Conservation (phyloP, 2,888 invertebrate species). For the Lathronympha strigana region DNA sequence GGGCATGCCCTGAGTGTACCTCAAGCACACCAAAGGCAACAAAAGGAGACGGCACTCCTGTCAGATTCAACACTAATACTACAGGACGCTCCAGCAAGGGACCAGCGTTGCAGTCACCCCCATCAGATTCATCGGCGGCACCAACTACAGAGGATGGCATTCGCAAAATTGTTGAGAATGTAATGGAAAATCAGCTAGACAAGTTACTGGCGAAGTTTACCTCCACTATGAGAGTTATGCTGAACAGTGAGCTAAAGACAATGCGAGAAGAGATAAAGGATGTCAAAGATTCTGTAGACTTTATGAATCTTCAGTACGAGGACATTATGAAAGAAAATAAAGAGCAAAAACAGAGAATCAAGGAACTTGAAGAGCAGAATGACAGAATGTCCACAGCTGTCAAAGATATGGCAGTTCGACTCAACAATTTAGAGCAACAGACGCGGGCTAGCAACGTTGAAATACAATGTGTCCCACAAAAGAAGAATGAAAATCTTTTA, state of each 20-base stretch:
- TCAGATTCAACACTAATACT: background rate
- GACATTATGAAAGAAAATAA: background rate
- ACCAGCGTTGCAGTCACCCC: background rate
- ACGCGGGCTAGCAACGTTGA: background rate
- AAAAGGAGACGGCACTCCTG: background rate
- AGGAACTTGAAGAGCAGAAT: background rate
- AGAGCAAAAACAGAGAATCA: background rate
- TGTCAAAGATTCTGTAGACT: background rate
- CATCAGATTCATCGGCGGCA: background rate
- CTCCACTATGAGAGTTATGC: background rate
- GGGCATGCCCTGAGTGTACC: background rate
- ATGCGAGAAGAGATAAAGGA: background rate
- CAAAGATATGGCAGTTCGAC: background rate
- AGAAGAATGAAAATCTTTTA: background rate
- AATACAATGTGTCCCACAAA: background rate
- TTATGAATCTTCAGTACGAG: background rate
- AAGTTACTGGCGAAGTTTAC: background rate
- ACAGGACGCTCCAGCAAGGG: background rate
- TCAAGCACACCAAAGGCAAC: background rate
- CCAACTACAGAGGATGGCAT: background rate
- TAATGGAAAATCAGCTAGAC: background rate
- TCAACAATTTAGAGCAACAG: background rate
- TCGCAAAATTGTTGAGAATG: background rate
- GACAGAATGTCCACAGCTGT: background rate
- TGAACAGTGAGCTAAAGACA: background rate